Percentiles rank a stretch among this genome's conserved stretches.
Evolutionary conservation across 2,888 invertebrate species (phyloP).

Genomic region (Antheraea assamensis): DNA sequence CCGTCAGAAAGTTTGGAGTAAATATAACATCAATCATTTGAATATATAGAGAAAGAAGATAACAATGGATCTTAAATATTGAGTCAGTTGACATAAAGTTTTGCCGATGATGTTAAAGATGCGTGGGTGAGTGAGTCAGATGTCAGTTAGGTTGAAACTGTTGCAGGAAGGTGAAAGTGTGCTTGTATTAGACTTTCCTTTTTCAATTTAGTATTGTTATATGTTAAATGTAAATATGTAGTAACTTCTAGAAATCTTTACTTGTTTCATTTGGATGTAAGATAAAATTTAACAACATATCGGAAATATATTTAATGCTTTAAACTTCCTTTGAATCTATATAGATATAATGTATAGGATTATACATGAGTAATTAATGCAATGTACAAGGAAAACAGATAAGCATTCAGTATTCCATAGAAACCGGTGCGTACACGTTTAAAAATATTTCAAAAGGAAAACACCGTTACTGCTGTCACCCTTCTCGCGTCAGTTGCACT

Average conservation of each 20-base stretch:
- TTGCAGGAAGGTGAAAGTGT: slow-evolving; percentile 17
- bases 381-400: not conserved
- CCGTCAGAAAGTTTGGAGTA: too few species aligned
- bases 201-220: slow-evolving; percentile 12
- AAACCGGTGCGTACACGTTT: not conserved
- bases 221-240: slow-evolving; percentile 7
- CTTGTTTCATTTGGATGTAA: not conserved
- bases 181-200: slow-evolving; percentile 12
- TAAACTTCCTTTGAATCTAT: too few species aligned
- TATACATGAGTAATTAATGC: not conserved
- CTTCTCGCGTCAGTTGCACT: slow-evolving; percentile 10
- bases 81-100: not conserved
- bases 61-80: not conserved
- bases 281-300: not conserved
- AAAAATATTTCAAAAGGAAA: slow-evolving; percentile 10
- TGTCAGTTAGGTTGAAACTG: not conserved
- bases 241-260: not conserved
- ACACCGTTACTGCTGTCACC: slow-evolving; percentile 16
- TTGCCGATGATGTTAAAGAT: not conserved
- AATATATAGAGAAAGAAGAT: too few species aligned
- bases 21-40: too few species aligned
- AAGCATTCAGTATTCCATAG: not conserved
- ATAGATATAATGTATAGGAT: too few species aligned
- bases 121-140: slow-evolving; percentile 5
- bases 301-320: too few species aligned